Base-by-base conservation (phyloP, 2,797 vertebrate species). In the Rhincodon typus region DNA sequence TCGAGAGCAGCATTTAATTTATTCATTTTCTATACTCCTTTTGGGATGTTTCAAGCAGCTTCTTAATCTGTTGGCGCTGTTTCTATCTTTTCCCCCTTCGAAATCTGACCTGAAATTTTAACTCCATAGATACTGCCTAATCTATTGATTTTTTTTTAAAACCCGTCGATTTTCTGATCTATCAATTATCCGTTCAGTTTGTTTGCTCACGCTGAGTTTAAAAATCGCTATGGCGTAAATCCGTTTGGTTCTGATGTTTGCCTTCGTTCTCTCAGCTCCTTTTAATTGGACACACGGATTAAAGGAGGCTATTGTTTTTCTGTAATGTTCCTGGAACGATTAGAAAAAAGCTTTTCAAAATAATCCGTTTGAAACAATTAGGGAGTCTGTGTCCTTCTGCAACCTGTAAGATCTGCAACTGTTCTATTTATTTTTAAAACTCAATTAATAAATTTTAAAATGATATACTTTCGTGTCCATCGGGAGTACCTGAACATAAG, bases 191-290 rank as follows among this genome's bases (percentile, higher is more conserved):
- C 62, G 62, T 93, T 93, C 21, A 21, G 90, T 93, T 91, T 88
- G 86, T 88, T 90, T 66, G 88, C 21, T 91, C 30, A 91, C 19
- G n/a, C n/a, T 25, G 53, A 67, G n/a, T 69, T 93, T 38, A 93
- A 93, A 93, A 93, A 67, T 67, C 90, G 21, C n/a, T 19, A 93
- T 93, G 90, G 66, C 62, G 90, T 93, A 42, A 67, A 42, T 93
- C 62, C n/a, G 62, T 42, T 93, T 67, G 90, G 8, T 21, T 93
- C 82, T 84, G 82, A 84, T 84, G 19, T 84, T 84, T 46, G 19
- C 23, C 17, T 13, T 72, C 70, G 23, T 30, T 17, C 74, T 17
- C 74, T 79, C 72, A 46, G 82, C 46, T 84, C 82, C 46, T 84
- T 38, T 46, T 46, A 84, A 84, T 84, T 46, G 42, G 82, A 46